Conservation (phyloP, 2,113 vertebrate genomes). For the Dryoscopus gambensis region DNA sequence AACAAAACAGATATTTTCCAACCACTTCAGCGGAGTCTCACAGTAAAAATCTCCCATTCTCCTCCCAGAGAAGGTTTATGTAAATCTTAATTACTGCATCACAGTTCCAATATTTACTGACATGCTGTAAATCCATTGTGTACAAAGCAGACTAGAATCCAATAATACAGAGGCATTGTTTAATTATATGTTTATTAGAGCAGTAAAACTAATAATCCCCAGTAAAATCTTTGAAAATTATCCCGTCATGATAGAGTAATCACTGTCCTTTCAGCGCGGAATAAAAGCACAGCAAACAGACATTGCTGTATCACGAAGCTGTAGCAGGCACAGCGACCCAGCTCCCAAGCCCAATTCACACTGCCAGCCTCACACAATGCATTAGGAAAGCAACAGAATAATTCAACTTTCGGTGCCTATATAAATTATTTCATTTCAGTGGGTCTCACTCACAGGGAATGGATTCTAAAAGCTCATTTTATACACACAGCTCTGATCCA, state of each 20-base stretch:
- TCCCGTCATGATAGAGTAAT: conserved; percentile 19
- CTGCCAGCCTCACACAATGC: not conserved
- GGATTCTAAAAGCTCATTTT: not conserved
- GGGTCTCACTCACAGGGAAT: not conserved
- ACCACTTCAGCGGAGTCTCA: not conserved
- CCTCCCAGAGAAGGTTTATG: conserved; percentile 25
- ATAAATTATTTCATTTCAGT: not conserved
- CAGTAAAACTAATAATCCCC: conserved; percentile 64
- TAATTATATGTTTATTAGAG: conserved; percentile 63
- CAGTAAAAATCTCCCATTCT: not conserved
- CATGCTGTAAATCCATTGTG: conserved; percentile 38
- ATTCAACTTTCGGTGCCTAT: not conserved
- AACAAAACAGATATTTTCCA: not conserved
- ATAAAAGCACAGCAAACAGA: conserved; percentile 7
- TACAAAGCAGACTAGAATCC: conserved; percentile 35
- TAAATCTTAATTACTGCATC: conserved; percentile 54
- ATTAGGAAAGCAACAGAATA: not conserved
- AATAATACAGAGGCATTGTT: conserved; percentile 40
- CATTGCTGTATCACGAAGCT: not conserved
- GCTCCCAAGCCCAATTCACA: not conserved
- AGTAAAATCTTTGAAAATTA: conserved; percentile 58
- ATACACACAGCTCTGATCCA: not conserved
- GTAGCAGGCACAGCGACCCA: not conserved
- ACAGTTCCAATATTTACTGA: conserved; percentile 51
- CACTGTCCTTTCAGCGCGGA: not conserved